Evolutionary conservation across 2,797 vertebrate species (phyloP).

Genomic region (Cirrhinus mrigala): DNA sequence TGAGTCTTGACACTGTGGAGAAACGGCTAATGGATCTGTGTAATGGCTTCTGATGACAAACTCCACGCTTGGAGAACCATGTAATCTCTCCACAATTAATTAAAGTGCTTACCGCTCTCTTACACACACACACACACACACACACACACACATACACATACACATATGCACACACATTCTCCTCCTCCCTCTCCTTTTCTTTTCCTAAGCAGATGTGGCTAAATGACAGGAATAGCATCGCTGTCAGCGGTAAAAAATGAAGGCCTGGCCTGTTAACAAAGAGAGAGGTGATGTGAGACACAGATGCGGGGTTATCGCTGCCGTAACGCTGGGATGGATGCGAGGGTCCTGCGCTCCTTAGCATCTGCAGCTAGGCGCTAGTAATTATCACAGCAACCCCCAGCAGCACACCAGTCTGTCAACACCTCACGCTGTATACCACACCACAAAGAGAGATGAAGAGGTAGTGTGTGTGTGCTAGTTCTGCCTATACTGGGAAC

Average conservation of each 20-base stretch:
- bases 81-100: slow-evolving; percentile 99
- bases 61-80: slow-evolving; percentile 99
- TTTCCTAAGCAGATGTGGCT: slow-evolving; percentile 93
- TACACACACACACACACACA: slow-evolving; percentile 24
- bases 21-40: slow-evolving; percentile 99
- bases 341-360: slow-evolving; percentile 81
- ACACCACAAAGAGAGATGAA: slow-evolving; percentile 55
- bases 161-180: slow-evolving; percentile 17
- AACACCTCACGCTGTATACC: slow-evolving; percentile 72
- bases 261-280: slow-evolving; percentile 91
- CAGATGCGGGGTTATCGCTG: slow-evolving; percentile 91
- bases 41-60: slow-evolving; percentile 99
- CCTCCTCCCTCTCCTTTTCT: slow-evolving; percentile 65
- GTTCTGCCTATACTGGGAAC: neutral
- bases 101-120: slow-evolving; percentile 84
- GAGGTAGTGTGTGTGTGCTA: slow-evolving; percentile 27
- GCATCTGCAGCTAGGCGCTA: slow-evolving; percentile 88
- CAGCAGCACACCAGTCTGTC: slow-evolving; percentile 82
- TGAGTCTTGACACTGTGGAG: slow-evolving; percentile 99
- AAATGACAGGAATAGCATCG: slow-evolving; percentile 93
- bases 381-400: slow-evolving; percentile 87
- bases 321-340: slow-evolving; percentile 78
- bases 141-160: slow-evolving; percentile 26
- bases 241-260: slow-evolving; percentile 99
- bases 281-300: slow-evolving; percentile 84